Percentiles rank a stretch among this genome's conserved stretches.
Evolutionary conservation across 2,888 invertebrate genomes (phyloP).

Genomic region (Tethea ocularis): DNA sequence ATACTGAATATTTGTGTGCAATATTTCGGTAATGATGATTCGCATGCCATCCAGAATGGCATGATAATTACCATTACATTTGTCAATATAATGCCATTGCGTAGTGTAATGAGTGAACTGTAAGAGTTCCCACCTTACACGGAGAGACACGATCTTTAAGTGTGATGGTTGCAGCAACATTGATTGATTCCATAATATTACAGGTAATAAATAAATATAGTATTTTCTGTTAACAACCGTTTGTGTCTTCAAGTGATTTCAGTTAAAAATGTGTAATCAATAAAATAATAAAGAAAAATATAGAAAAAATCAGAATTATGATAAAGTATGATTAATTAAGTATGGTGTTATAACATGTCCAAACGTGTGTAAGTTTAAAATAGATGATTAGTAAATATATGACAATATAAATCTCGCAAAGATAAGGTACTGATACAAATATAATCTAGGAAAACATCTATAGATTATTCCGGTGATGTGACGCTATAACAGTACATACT

Average conservation of each 20-base stretch:
- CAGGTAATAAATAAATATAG: background rate
- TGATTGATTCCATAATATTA: slow-evolving; percentile 10
- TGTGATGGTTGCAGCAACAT: slow-evolving; percentile 70
- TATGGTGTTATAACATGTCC: too few relatives aligned
- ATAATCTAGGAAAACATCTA: background rate
- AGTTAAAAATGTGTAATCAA: too few relatives aligned
- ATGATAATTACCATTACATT: slow-evolving; percentile 51
- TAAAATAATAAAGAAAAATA: too few relatives aligned
- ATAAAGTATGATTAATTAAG: too few relatives aligned
- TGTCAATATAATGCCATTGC: slow-evolving; percentile 25
- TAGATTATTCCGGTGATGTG: background rate
- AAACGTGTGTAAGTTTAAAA: too few relatives aligned
- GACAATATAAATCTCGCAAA: background rate
- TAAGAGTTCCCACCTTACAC: slow-evolving; percentile 72
- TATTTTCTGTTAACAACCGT: background rate
- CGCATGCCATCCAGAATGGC: slow-evolving; percentile 62
- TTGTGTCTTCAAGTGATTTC: too few relatives aligned
- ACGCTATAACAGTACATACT: too few relatives aligned
- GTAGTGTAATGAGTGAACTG: slow-evolving; percentile 71
- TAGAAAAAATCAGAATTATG: too few relatives aligned
- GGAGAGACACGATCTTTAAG: slow-evolving; percentile 28
- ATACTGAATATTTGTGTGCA: slow-evolving; percentile 80
- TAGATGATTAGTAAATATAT: background rate
- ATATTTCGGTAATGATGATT: slow-evolving; percentile 62
- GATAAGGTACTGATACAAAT: background rate